Conservation (phyloP, 2,797 vertebrate species). For the Phylloscopus collybita region DNA sequence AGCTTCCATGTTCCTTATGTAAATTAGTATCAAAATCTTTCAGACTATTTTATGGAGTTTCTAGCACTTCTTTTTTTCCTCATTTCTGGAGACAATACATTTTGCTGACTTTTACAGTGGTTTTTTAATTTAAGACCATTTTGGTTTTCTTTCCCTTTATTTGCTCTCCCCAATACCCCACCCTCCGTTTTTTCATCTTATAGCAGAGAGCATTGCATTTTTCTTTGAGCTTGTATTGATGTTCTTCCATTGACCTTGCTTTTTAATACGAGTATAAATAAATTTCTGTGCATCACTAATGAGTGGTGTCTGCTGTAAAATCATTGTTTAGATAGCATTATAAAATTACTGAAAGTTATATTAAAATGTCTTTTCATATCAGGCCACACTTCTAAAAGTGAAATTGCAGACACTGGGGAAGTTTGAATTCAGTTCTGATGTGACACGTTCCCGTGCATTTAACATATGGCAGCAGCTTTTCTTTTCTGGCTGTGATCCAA, state of each 20-base stretch:
- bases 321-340: neutral
- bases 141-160: neutral
- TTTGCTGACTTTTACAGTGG: neutral
- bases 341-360: neutral
- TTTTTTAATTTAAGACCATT: neutral
- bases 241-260: neutral
- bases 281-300: neutral
- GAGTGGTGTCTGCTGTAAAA: neutral
- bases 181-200: neutral
- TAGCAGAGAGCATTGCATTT: neutral
- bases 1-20: neutral
- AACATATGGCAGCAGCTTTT: slow-evolving; percentile 13
- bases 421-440: neutral
- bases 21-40: neutral
- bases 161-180: neutral
- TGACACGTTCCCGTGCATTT: neutral
- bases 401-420: neutral
- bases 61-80: neutral
- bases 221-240: neutral
- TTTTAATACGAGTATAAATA: neutral
- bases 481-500: slow-evolving; percentile 18
- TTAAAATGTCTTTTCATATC: neutral
- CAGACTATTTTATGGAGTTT: neutral
- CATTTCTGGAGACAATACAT: neutral
- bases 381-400: neutral